phyloP scores from a whole-genome alignment of 2,113 vertebrate genomes.

The Panthera leo region DNA sequence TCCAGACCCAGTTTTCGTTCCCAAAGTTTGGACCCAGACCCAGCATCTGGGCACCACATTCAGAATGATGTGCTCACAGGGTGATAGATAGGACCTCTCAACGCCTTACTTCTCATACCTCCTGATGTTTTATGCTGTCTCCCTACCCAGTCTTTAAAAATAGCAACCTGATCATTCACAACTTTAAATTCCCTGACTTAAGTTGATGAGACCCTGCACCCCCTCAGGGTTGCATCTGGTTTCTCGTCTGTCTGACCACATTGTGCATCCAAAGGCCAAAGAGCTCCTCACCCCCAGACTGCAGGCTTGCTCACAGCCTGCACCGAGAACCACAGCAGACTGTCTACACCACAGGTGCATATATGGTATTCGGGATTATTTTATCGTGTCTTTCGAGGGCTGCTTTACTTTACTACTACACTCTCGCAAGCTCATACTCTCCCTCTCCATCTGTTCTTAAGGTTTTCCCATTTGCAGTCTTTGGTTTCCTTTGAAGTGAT shows the following conservation, averaged over 20 bases:
- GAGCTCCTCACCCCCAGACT: too few relatives aligned
- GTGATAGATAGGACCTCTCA: neutral
- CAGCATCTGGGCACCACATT: fast-evolving
- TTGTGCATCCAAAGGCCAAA: neutral
- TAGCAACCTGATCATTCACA: neutral
- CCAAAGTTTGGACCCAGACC: neutral
- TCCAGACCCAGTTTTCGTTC: neutral
- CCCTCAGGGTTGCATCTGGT: neutral
- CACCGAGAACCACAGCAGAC: fast-evolving
- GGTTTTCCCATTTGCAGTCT: neutral
- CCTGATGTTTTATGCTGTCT: neutral
- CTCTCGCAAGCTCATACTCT: neutral
- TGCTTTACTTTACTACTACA: neutral
- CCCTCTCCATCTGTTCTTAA: neutral
- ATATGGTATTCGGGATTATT: fast-evolving
- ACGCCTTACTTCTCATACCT: too few relatives aligned
- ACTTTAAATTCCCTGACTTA: neutral
- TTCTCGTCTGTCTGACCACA: neutral
- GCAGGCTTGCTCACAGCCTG: fast-evolving
- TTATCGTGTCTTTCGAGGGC: neutral
- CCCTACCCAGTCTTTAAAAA: neutral
- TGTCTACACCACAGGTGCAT: fast-evolving
- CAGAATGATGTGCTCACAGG: neutral
- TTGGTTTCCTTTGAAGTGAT: slow-evolving; percentile 67
- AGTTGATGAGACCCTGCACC: too few relatives aligned